Base-by-base conservation (phyloP, 2,113 vertebrate species). In the Ploceus nigricollis region DNA sequence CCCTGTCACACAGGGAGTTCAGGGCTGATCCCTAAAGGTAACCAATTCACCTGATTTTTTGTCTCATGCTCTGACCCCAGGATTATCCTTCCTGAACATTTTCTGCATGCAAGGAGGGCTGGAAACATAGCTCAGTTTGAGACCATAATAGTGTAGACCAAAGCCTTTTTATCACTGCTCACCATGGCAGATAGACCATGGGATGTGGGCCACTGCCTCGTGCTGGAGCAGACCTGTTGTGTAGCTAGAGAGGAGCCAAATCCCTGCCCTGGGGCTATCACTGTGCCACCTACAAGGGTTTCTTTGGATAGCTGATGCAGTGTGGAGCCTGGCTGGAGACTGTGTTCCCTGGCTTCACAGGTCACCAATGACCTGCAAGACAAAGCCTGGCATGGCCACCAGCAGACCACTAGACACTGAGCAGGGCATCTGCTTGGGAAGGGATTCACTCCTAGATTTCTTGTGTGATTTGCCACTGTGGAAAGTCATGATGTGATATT, bases 121-220 rank as follows among this genome's bases (percentile, higher is more conserved):
- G 42, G 68, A 58, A 94, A 39, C 1, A 1, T 31, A 76, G 57
- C 19, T 45, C 25, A 9, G 15, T 54, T 31, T 58, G 42, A 70
- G 18, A 33, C 19, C 1, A 1, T 13, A 44, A 57, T 30, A 69
- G 61, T 4, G 12, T 9, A 73, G 18, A 44, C 4, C 35, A 63
- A 85, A 75, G 13, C 35, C 51, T 54, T 82, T 89, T 54, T 15
- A 19, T 54, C 40, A 6, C 30, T 44, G 57, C 18, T 58, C 24
- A 44, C 33, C 30, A 10, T 21, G n/a, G 40, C 79, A 63, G 33
- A 47, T 3, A 31, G 51, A n/a, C 11, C 51, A 8, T 7, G 56
- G 21, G n/a, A 15, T 9, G 13, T 65, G 79, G 42, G 51, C n/a
- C 13, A 8, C 39, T 54, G 53, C 35, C 76, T 35, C 0, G 0